Base-by-base conservation (phyloP, 2,888 invertebrate species). In the Entomobrya multifasciata region DNA sequence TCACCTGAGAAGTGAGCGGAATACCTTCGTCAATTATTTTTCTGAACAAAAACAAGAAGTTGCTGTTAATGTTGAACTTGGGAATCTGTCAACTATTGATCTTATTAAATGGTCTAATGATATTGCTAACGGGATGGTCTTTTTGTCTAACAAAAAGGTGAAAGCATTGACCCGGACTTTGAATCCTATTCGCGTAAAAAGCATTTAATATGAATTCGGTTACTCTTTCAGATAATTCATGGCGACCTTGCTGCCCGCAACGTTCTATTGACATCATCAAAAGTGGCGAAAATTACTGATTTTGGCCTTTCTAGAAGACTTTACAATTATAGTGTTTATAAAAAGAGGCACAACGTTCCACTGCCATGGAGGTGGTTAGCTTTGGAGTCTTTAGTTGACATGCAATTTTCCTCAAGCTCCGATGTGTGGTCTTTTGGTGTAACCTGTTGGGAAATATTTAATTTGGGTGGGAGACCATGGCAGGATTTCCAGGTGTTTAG, bases 111-210 rank as follows among this genome's bases (percentile, higher is more conserved):
- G 86, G 86, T 44, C 22, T 0, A 15, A 27, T 25, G 55, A 81
- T 44, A 74, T 80, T n/a, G 80, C 80, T 1, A 8, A 25, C 6
- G 86, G 86, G 11, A 86, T 86, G 86, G 80, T 76, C n/a, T 81
- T 62, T 52, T 62, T 86, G 8, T 62, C 30, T 0, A 30, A 10
- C 13, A 72, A 41, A 60, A 80, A 67, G 78, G 78, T 79, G 27
- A 1, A 27, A 30, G 67, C 30, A 41, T 27, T 11, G n/a, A n/a
- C n/a, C n/a, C n/a, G n/a, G n/a, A n/a, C n/a, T n/a, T n/a, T n/a
- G n/a, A n/a, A n/a, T n/a, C n/a, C 8, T 36, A 6, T 36, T 36
- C 5, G 36, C 36, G 8, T 36, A 36, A 36, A 36, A 6, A 36
- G n/a, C n/a, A n/a, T n/a, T 36, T 36, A 8, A 6, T 8, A 36